phyloP scores from a whole-genome alignment of 2,797 vertebrate genomes.

The Pipistrellus pygmaeus region DNA sequence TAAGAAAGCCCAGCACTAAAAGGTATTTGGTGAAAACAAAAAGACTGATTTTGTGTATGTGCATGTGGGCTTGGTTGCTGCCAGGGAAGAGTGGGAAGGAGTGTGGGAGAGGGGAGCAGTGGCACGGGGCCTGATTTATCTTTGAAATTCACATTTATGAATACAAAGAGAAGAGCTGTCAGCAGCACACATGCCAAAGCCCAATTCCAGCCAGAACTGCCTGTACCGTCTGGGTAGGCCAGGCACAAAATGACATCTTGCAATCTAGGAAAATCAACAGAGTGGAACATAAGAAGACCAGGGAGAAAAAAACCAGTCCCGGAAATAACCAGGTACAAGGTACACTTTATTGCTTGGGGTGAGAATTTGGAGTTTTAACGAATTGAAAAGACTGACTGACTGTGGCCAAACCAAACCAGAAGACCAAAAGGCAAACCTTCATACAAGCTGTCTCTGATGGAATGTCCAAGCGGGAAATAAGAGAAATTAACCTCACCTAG shows the following conservation, averaged over 20 bases:
- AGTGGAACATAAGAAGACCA: background rate
- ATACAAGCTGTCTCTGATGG: background rate
- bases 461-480: background rate
- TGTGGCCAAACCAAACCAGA: conserved; percentile 8
- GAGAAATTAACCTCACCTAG: background rate
- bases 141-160: conserved; percentile 68
- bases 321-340: background rate
- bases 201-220: conserved; percentile 69
- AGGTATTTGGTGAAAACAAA: background rate
- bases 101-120: background rate
- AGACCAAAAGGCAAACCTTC: conserved; percentile 45
- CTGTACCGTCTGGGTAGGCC: conserved; percentile 58
- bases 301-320: conserved; percentile 2
- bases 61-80: background rate
- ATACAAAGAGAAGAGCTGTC: conserved; percentile 75
- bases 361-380: conserved; percentile 22
- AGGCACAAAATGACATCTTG: conserved; percentile 65
- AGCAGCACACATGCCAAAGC: conserved; percentile 62
- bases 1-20: conserved; percentile 6
- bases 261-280: conserved; percentile 62
- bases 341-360: background rate
- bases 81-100: background rate
- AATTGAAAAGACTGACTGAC: background rate
- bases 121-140: conserved; percentile 58
- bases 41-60: background rate